phyloP scores from a whole-genome alignment of 2,797 vertebrate genomes.

The Poeciliopsis gracilis region DNA sequence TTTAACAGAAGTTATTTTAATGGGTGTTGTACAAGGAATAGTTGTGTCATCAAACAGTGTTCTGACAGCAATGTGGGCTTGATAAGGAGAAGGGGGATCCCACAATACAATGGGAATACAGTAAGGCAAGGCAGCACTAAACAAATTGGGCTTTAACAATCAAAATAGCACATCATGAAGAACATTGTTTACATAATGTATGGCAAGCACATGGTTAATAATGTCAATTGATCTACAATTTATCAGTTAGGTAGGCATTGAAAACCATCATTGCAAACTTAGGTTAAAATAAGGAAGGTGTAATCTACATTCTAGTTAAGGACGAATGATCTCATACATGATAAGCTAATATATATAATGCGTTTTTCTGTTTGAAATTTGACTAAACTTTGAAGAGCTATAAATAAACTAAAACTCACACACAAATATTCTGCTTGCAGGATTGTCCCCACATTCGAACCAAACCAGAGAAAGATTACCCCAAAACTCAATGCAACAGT shows the following conservation, averaged over 20 bases:
- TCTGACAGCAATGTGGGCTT: conserved; percentile 80
- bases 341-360: conserved; percentile 79
- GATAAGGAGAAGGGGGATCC: conserved; percentile 66
- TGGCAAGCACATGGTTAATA: conserved; percentile 75
- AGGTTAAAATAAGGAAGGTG: conserved; percentile 65
- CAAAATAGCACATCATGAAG: conserved; percentile 72
- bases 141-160: conserved; percentile 82
- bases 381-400: conserved; percentile 75
- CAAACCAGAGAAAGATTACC: conserved; percentile 59
- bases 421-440: conserved; percentile 75
- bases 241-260: conserved; percentile 66
- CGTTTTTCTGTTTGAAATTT: conserved; percentile 65
- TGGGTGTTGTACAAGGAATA: conserved; percentile 85
- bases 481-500: conserved; percentile 62
- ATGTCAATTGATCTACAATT: conserved; percentile 77
- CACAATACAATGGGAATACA: conserved; percentile 82
- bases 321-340: conserved; percentile 72
- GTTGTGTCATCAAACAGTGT: conserved; percentile 86
- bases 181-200: conserved; percentile 79
- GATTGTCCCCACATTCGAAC: conserved; percentile 70
- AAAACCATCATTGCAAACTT: conserved; percentile 52
- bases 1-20: conserved; percentile 84
- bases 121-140: conserved; percentile 86
- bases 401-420: conserved; percentile 77
- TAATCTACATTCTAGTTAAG: conserved; percentile 82